These are phyloP conservation scores for Blennius ocellaris DNA, from an alignment of 2,113 vertebrate species.

Conservation along the genomic window DNA sequence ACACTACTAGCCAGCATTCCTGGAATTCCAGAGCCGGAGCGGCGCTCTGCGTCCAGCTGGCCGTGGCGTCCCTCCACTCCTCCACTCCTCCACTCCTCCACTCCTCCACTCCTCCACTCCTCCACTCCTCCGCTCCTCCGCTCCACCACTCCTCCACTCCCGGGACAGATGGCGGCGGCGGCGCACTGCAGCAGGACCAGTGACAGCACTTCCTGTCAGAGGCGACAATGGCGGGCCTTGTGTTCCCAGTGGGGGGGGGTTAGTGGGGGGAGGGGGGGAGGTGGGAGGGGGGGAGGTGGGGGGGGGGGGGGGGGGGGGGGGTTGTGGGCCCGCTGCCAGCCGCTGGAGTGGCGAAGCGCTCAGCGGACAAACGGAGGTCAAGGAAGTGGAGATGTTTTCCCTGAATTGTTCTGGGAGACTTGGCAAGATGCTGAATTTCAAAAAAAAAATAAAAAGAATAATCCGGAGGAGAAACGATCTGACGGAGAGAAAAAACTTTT, in stretches of 20 bases:
- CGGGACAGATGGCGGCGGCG: conserved; percentile 32
- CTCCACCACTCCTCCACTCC: conserved; percentile 42
- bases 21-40: conserved; percentile 7
- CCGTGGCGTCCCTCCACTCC: conserved; percentile 41
- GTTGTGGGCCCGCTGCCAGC: conserved; percentile 49
- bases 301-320: conserved; percentile 40
- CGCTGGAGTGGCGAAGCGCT: conserved; percentile 38
- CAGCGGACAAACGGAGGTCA: conserved; percentile 31
- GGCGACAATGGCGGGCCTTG: conserved; percentile 25
- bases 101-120: no score
- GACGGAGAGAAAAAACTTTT: not conserved
- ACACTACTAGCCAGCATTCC: conserved; percentile 17
- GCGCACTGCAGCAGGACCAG: conserved; percentile 59
- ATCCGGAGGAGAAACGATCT: not conserved
- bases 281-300: no score
- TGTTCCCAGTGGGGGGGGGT: no score
- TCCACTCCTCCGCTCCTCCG: no score
- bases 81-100: no score
- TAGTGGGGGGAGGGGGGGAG: no score
- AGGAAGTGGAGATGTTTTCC: conserved; percentile 50
- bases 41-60: conserved; percentile 19
- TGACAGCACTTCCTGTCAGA: conserved; percentile 70
- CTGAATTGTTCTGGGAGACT: conserved; percentile 12
- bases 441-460: conserved; percentile 3
- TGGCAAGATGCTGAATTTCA: not conserved